Conservation (phyloP, 2,888 invertebrate species). For the Isotomurus palustris region DNA sequence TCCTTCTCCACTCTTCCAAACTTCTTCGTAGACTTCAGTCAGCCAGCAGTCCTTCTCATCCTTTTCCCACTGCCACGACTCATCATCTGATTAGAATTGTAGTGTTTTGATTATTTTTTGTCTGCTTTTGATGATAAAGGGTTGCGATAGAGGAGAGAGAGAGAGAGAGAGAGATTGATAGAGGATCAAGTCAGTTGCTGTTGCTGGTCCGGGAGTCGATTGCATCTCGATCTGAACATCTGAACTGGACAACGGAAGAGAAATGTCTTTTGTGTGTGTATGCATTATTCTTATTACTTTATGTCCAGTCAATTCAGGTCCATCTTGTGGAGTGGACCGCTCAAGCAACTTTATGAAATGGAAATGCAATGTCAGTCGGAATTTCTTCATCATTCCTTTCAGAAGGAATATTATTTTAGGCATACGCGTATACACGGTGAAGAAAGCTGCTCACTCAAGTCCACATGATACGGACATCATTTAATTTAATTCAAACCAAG, state of each 20-base stretch:
- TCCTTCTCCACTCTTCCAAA: not conserved
- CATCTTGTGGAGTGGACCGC: not conserved
- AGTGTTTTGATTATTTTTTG: constrained; percentile 1
- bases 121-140: not conserved
- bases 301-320: not conserved
- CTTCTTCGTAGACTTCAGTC: not conserved
- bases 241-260: too few relatives aligned
- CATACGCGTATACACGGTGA: not conserved
- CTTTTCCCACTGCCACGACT: too few relatives aligned
- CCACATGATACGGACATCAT: constrained; percentile 6
- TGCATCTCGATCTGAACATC: not conserved
- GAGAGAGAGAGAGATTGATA: not conserved
- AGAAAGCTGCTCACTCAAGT: not conserved
- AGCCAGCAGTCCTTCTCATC: not conserved
- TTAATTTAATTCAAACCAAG: constrained; percentile 21
- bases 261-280: too few relatives aligned
- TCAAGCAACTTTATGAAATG: not conserved
- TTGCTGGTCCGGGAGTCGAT: not conserved
- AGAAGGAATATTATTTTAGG: too few relatives aligned
- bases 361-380: not conserved
- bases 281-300: too few relatives aligned
- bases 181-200: not conserved
- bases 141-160: too few relatives aligned
- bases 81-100: constrained; percentile 1
- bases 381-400: too few relatives aligned